These are phyloP conservation scores for Sylvicola fuscatus DNA, from an alignment of 2,888 invertebrate genomes.

Conservation along the genomic window DNA sequence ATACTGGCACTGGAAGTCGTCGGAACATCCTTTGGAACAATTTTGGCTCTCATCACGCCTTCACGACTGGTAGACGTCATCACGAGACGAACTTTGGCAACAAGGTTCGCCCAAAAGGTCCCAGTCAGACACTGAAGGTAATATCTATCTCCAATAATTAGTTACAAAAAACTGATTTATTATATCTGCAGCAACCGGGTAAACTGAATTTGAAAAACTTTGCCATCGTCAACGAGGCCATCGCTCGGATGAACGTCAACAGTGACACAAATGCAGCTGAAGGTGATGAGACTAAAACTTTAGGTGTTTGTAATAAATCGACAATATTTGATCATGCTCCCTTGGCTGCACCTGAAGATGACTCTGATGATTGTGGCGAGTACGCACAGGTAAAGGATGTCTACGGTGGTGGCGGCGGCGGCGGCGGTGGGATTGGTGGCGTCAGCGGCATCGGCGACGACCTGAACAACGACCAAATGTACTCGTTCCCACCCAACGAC, in stretches of 20 bases:
- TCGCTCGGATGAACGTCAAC: constrained; percentile 47
- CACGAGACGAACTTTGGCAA: constrained; percentile 25
- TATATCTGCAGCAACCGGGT: constrained; percentile 49
- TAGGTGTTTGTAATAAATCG: constrained; percentile 11
- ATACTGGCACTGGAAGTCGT: constrained; percentile 9
- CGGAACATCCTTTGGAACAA: constrained; percentile 32
- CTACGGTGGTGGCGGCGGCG: constrained; percentile 36
- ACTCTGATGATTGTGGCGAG: constrained; percentile 43
- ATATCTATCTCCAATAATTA: constrained; percentile 1
- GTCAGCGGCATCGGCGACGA: constrained; percentile 29
- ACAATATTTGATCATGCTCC: constrained; percentile 44
- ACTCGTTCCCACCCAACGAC: constrained; percentile 40
- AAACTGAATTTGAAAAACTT: constrained; percentile 79
- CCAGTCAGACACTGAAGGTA: constrained; percentile 45
- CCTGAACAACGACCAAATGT: constrained; percentile 18
- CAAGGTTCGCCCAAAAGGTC: constrained; percentile 43
- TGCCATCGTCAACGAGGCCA: constrained; percentile 70
- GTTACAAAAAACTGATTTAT: not conserved
- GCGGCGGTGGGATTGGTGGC: constrained; percentile 26
- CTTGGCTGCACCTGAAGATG: constrained; percentile 53
- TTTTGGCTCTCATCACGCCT: constrained; percentile 45
- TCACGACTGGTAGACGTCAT: constrained; percentile 47
- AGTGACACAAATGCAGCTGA: constrained; percentile 24
- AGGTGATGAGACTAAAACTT: constrained; percentile 20
- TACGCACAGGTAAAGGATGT: constrained; percentile 43